Percentiles rank a stretch among this genome's conserved stretches.
These are phyloP conservation scores for Galaxias olidus DNA, from an alignment of 2,797 vertebrate species.

Conservation along the genomic window DNA sequence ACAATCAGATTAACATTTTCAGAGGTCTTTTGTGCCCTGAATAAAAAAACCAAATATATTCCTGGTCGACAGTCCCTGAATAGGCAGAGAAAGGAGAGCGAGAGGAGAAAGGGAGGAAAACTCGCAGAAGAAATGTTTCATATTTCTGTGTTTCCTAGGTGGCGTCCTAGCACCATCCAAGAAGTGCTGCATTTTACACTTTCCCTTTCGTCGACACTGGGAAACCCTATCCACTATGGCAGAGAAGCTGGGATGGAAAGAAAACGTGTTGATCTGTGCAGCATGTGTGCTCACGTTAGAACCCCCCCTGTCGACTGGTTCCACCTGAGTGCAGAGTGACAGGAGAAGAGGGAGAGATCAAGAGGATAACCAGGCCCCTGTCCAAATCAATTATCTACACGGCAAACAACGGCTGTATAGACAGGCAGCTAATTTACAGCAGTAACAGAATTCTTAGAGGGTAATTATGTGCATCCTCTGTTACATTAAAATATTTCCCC, in stretches of 20 bases:
- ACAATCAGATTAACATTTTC: too few relatives aligned
- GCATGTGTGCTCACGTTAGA: conserved; percentile 76
- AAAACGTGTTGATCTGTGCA: conserved; percentile 89
- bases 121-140: conserved; percentile 56
- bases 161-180: conserved; percentile 76
- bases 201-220: conserved; percentile 79
- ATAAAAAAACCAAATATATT: too few relatives aligned
- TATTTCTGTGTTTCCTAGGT: conserved; percentile 74
- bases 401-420: conserved; percentile 28
- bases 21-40: too few relatives aligned
- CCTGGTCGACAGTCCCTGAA: not conserved
- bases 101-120: not conserved
- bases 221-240: conserved; percentile 82
- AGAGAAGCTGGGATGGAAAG: conserved; percentile 72
- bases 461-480: not conserved
- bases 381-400: conserved; percentile 56
- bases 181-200: conserved; percentile 79
- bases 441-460: not conserved
- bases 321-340: conserved; percentile 55
- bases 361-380: conserved; percentile 33
- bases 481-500: not conserved
- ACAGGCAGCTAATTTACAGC: conserved; percentile 7
- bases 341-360: conserved; percentile 37
- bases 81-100: not conserved
- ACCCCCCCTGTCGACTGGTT: conserved; percentile 41